Evolutionary conservation across 2,888 invertebrate genomes (phyloP).

Genomic region (Acronicta alni): DNA sequence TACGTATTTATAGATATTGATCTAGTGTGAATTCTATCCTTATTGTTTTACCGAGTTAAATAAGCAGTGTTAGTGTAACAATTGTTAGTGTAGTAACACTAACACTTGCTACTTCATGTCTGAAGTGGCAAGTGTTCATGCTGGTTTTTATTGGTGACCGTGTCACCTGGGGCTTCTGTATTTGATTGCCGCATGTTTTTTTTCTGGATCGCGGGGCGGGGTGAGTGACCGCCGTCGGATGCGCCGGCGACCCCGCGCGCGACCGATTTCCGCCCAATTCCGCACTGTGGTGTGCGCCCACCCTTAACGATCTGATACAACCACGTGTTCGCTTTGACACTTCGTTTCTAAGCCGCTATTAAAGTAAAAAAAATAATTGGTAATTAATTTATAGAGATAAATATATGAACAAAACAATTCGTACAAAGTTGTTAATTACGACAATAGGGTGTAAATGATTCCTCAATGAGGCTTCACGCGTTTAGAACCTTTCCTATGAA

Average conservation of each 20-base stretch:
- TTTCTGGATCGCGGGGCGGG: conserved; percentile 54
- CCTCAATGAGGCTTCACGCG: conserved; percentile 5
- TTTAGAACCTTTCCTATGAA: conserved; percentile 12
- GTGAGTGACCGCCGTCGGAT: conserved; percentile 75
- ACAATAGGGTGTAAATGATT: conserved; percentile 17
- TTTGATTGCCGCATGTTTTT: conserved; percentile 32
- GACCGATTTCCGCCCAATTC: conserved; percentile 74
- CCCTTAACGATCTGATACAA: conserved; percentile 46
- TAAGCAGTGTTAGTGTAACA: too few relatives aligned
- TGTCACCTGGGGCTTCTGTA: conserved; percentile 34
- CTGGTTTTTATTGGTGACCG: not conserved
- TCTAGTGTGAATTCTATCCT: too few relatives aligned
- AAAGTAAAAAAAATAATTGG: conserved; percentile 6
- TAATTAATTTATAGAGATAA: not conserved
- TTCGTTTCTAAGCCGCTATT: conserved; percentile 25
- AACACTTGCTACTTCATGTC: too few relatives aligned
- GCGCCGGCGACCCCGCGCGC: conserved; percentile 70
- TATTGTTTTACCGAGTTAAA: too few relatives aligned
- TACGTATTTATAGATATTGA: too few relatives aligned
- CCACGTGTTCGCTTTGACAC: conserved; percentile 42
- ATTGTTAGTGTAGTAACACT: too few relatives aligned
- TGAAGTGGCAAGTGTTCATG: too few relatives aligned
- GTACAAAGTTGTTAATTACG: conserved; percentile 11
- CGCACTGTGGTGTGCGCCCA: conserved; percentile 59
- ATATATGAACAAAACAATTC: not conserved